These are phyloP conservation scores for Druon quercuslanigerum DNA, from an alignment of 1,140 invertebrate genomes.

Conservation along the genomic window DNA sequence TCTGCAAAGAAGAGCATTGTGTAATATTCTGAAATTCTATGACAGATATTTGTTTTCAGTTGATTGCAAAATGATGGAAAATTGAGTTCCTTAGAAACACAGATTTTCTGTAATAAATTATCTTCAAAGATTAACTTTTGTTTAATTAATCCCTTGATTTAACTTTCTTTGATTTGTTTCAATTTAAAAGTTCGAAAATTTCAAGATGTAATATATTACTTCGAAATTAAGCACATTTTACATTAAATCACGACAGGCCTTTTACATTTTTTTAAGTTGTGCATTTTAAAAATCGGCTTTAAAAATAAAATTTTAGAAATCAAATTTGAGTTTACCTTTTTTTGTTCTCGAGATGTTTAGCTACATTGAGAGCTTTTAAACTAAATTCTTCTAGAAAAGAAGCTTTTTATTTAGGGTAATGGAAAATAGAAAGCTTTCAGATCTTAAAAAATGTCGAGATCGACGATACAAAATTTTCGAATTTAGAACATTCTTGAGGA, in stretches of 20 bases:
- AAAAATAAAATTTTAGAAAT: neutral
- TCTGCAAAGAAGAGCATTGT: neutral
- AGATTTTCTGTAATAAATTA: neutral
- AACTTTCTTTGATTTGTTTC: no score
- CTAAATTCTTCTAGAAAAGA: neutral
- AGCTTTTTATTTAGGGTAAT: neutral
- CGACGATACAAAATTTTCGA: no score
- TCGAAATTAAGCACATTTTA: no score
- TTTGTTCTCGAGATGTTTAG: neutral
- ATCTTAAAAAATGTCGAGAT: no score
- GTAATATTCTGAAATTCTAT: neutral
- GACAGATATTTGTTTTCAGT: neutral
- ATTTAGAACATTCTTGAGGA: no score
- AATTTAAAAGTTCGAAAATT: no score
- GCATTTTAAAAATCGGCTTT: neutral
- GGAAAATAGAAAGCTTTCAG: neutral
- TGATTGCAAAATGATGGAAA: constrained; percentile 7
- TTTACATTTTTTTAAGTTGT: no score
- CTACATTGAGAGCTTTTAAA: neutral
- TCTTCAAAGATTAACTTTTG: neutral
- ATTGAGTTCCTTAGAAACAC: neutral
- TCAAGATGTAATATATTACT: no score
- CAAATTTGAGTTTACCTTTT: neutral
- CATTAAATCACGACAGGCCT: no score
- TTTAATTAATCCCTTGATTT: no score